Percentiles rank a stretch among this genome's conserved stretches.
phyloP scores from a whole-genome alignment of 2,888 invertebrate genomes.

The Perithous albicinctus region DNA sequence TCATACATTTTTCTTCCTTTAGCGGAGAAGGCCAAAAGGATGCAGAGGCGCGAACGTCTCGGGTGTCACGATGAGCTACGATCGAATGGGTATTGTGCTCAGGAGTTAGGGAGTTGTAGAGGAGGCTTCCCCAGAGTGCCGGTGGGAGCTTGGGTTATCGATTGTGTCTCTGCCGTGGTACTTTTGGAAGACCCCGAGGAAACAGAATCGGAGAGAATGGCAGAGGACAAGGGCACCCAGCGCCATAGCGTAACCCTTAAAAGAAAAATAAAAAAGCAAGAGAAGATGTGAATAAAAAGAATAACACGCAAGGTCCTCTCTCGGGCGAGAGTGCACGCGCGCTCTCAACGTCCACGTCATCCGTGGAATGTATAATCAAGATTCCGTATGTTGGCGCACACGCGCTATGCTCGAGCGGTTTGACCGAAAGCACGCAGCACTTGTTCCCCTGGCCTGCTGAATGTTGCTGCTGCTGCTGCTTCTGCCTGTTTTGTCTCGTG shows the following conservation, averaged over 20 bases:
- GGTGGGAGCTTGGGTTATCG: slow-evolving; percentile 46
- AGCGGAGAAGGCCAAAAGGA: slow-evolving; percentile 1
- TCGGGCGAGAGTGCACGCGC: slow-evolving; percentile 44
- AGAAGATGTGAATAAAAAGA: slow-evolving; percentile 15
- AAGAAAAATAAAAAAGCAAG: slow-evolving; percentile 6
- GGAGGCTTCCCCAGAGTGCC: slow-evolving; percentile 11
- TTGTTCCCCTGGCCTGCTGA: slow-evolving; percentile 72
- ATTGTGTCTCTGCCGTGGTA: slow-evolving; percentile 40
- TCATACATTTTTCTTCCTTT: slow-evolving; percentile 33
- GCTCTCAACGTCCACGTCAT: slow-evolving; percentile 69
- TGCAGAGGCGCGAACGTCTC: slow-evolving; percentile 34
- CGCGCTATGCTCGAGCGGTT: slow-evolving; percentile 31
- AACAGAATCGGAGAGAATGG: slow-evolving; percentile 10
- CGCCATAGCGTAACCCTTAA: slow-evolving; percentile 17
- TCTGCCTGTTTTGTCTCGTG: slow-evolving; percentile 81
- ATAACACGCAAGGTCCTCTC: slow-evolving; percentile 19
- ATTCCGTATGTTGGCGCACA: slow-evolving; percentile 72
- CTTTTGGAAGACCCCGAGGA: slow-evolving; percentile 17
- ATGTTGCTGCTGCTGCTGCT: slow-evolving; percentile 26
- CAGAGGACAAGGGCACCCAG: slow-evolving; percentile 32
- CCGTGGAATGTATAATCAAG: slow-evolving; percentile 81
- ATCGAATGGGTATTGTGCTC: slow-evolving; percentile 33
- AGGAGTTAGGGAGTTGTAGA: slow-evolving; percentile 15
- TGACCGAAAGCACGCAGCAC: slow-evolving; percentile 73
- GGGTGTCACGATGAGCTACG: slow-evolving; percentile 63